Base-by-base conservation (phyloP, 2,888 invertebrate genomes). In the Gonocerus acuteangulatus region DNA sequence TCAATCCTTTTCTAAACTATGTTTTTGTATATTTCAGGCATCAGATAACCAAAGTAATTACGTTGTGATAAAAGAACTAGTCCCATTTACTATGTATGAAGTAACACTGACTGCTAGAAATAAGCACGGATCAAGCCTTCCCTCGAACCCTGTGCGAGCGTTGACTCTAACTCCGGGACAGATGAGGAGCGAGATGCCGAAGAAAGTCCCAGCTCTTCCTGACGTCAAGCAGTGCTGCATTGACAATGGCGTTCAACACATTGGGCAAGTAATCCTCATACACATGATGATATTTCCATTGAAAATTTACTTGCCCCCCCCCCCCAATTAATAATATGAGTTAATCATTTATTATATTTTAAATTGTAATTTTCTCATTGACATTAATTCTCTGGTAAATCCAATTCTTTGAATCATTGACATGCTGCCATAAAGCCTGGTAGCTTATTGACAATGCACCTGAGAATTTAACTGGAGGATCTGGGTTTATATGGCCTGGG, bases 31-130 rank as follows among this genome's bases (percentile, higher is more conserved):
- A 13, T 22, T 49, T 52, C 66, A 69, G 69, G 69, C 68, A 2
- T 63, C 65, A 7, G 65, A 65, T 18, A 67, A 67, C 44, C 69
- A 68, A 48, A 65, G 60, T 19, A 67, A 68, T 51, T 67, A 67
- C 51, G 68, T 69, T 9, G 73, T 81, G 0, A 71, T 89, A 1
- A 81, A 80, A 68, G 80, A 84, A 70, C 75, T 90, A 34, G 77
- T 78, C 11, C 86, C 89, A 0, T 85, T 86, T 70, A 89, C 88
- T 0, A 89, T 89, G 89, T 90, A 90, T 72, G 87, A 89, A 70
- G 79, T 89, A 4, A 80, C 82, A 0, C 84, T 90, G 9, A 82
- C 82, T 0, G 85, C 89, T 0, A 79, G 79, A 58, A 90, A 89
- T 72, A 78, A 80, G 16, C 85, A 85, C 71, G 90, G 90, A 0